These are phyloP conservation scores for Anser cygnoides DNA, from an alignment of 2,113 vertebrate genomes.

Conservation along the genomic window DNA sequence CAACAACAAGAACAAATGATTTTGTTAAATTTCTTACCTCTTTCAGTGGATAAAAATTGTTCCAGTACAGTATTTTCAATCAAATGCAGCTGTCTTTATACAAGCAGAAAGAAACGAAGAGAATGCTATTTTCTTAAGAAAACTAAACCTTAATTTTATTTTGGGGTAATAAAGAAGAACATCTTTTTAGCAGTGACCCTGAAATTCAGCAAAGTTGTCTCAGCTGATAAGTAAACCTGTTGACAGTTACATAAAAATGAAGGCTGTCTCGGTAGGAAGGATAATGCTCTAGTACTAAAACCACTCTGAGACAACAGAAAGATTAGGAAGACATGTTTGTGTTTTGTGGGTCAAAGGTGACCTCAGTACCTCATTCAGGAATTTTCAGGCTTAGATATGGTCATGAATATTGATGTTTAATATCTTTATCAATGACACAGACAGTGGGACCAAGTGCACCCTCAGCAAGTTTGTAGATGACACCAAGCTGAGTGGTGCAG, in stretches of 20 bases:
- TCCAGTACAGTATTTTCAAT: neutral
- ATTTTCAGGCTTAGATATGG: neutral
- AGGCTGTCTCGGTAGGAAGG: neutral
- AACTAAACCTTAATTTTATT: neutral
- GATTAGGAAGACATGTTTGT: neutral
- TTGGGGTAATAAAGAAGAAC: neutral
- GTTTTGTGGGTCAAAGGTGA: neutral
- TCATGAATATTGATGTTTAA: neutral
- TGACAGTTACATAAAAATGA: neutral
- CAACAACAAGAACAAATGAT: neutral
- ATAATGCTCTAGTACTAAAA: neutral
- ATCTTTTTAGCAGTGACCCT: neutral
- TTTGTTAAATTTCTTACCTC: conserved; percentile 12
- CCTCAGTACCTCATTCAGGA: neutral
- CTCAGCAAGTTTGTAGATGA: too few relatives aligned
- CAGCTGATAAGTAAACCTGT: neutral
- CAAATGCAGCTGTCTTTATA: conserved; percentile 7
- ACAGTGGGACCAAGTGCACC: too few relatives aligned
- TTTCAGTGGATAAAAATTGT: neutral
- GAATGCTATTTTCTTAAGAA: neutral
- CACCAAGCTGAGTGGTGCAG: too few relatives aligned
- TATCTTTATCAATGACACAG: too few relatives aligned
- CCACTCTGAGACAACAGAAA: neutral
- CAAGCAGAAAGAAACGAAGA: conserved; percentile 8
- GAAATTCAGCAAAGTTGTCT: neutral